These are phyloP conservation scores for Propithecus perrieri DNA, from an alignment of 2,797 vertebrate species.

Conservation along the genomic window DNA sequence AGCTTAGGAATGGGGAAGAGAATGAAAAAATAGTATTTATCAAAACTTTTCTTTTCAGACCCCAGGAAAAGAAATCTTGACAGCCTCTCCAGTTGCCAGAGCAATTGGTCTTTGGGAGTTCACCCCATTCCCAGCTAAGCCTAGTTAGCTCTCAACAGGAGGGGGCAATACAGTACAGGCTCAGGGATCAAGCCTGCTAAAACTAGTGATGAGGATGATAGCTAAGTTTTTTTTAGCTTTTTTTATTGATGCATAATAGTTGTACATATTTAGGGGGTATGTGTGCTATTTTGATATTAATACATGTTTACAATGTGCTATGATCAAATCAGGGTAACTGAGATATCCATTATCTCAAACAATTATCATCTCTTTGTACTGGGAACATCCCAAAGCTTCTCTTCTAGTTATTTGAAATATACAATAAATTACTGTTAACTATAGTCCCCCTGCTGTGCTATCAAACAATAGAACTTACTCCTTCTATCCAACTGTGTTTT, in stretches of 20 bases:
- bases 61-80: not conserved
- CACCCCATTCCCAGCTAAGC: too few species aligned
- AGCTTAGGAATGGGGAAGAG: not conserved
- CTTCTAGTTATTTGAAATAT: not conserved
- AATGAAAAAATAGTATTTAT: not conserved
- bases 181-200: not conserved
- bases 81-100: not conserved
- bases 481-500: not conserved
- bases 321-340: not conserved
- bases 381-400: not conserved
- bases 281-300: not conserved
- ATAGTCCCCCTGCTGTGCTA: too few species aligned
- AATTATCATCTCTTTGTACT: not conserved
- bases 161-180: accelerated
- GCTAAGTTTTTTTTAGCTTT: not conserved
- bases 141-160: not conserved
- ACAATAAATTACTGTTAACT: not conserved
- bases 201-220: not conserved
- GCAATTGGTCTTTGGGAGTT: not conserved
- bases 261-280: not conserved
- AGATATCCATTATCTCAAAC: not conserved
- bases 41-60: not conserved
- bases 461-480: not conserved
- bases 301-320: not conserved
- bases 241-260: not conserved